Base-by-base conservation (phyloP, 2,888 invertebrate genomes). In the Pogonocherus hispidulus region DNA sequence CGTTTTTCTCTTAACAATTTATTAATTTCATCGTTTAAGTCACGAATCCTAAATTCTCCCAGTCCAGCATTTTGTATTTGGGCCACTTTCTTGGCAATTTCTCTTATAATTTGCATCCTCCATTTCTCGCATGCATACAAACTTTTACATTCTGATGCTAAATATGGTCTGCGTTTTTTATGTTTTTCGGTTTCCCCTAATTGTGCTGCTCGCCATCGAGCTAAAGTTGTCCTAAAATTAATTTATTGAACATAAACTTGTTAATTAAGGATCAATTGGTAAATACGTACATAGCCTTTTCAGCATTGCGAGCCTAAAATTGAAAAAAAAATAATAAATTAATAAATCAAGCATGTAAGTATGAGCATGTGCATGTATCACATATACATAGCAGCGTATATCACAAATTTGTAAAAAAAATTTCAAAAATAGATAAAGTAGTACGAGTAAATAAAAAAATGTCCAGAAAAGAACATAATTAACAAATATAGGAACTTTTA, bases 21-120 rank as follows among this genome's bases (percentile, higher is more conserved):
- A 86, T 99, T 99, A 76, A 99, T 99, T 86, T 99, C 99, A 86
- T 99, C 99, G 84, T 99, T 99, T 19, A 99, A 87, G 84, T 99
- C 99, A 14, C 99, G 90, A 73, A 99, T 95, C 20, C 98, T 92
- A 84, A 98, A 99, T 86, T 99, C 99, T 2, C 99, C 99, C n/a
- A 99, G 89, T 66, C 99, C 99, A 74, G 99, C 97, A 87, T 99
- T 99, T 85, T 99, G 99, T 83, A 99, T 99, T 86, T 98, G 97
- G 1, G 99, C 95, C 0, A 99, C 99, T 88, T 99, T 99, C 82
- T 97, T 95, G 0, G 99, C 97, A 46, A 99, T 94, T 86, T 99
- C 99, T 65, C 98, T 89, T 64, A 99, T 96, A 68, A 99, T 97
- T 84, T 99, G 98, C 85, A 97, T 89, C 72, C 99, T 89, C 93